Base-by-base conservation (phyloP, 2,888 invertebrate species). In the Sicus ferrugineus region DNA sequence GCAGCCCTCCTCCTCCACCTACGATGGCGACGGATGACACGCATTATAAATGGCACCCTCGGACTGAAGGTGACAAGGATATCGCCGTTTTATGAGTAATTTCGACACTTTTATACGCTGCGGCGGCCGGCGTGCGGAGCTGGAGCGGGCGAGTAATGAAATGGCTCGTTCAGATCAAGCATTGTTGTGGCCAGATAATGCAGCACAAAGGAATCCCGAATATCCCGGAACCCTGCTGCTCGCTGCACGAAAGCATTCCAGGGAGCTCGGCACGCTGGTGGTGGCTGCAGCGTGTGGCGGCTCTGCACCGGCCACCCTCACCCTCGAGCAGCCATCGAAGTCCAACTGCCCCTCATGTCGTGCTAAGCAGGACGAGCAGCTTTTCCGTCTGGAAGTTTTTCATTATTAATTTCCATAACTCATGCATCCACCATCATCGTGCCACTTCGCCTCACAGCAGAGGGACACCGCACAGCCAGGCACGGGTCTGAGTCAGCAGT, bases 401-500 rank as follows among this genome's bases (percentile, higher is more conserved):
- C 71, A 78, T 79, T 80, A 80, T 79, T 80, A 80, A 79, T 80
- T 79, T 76, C 79, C 78, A 80, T 80, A 80, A 80, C 77, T 80
- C 79, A 80, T 79, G n/a, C 46, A 80, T 80, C 79, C 78, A 79
- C 79, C 77, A 76, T 54, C 65, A 66, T 42, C n/a, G 74, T 74
- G 77, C 76, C 74, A 26, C 56, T 23, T 52, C 21, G 26, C 56
- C 46, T 46, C 46, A 9, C 14, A 46, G 9, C 7, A 38, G 38
- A 38, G 38, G 14, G 14, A 14, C n/a, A n/a, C n/a, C n/a, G n/a
- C n/a, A n/a, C n/a, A 9, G 19, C 9, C 14, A 9, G 4, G n/a
- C 3, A 46, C 14, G n/a, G 9, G 46, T 16, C 46, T 46, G 46
- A 5, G 46, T 46, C 46, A 46, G 46, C 46, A 46, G 19, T 9